Evolutionary conservation across 2,797 vertebrate genomes (phyloP).

Genomic region (Florisuga fusca): DNA sequence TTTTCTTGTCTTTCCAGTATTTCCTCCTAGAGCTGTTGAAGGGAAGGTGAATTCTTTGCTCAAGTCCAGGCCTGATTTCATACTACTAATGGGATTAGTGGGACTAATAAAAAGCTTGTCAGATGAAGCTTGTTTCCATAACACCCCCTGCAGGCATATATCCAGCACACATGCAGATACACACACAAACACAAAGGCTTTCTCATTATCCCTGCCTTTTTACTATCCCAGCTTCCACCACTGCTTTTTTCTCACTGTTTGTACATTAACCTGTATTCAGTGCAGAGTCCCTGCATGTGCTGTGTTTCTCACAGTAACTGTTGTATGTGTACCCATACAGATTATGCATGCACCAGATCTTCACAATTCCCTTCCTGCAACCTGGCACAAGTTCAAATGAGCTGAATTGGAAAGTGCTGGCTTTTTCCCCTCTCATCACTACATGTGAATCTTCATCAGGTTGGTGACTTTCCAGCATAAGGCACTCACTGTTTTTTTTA

Average conservation of each 20-base stretch:
- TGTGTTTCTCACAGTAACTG: background rate
- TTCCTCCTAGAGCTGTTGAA: background rate
- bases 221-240: background rate
- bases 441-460: conserved; percentile 27
- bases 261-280: background rate
- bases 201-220: background rate
- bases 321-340: background rate
- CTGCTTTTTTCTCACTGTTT: background rate
- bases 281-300: background rate
- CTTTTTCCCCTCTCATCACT: conserved; percentile 21
- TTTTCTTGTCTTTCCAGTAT: background rate
- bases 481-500: conserved; percentile 30
- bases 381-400: conserved; percentile 54
- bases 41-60: background rate
- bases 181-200: background rate
- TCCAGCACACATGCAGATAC: background rate
- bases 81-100: background rate
- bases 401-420: background rate
- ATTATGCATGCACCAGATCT: conserved; percentile 40
- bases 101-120: background rate
- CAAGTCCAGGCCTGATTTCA: background rate
- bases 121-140: background rate
- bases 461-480: conserved; percentile 44
- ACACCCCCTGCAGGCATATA: background rate
- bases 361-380: conserved; percentile 3